Base-by-base conservation (phyloP, 2,797 vertebrate genomes). In the Trematomus bernacchii region DNA sequence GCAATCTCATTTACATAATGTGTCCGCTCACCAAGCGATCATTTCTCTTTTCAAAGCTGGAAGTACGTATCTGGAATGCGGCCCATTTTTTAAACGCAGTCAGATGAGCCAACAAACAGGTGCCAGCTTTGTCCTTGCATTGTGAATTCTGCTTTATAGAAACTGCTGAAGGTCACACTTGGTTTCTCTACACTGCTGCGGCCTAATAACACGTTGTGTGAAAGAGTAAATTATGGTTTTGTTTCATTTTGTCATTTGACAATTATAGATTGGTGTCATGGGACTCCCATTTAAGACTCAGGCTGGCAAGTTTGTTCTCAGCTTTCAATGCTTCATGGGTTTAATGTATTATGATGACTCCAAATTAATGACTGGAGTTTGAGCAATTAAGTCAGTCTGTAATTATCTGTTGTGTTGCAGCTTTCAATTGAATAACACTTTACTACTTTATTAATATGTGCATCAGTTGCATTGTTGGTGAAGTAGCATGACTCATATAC, bases 1-100 rank as follows among this genome's bases (percentile, higher is more conserved):
- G 79, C 66, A 65, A 12, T 76, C 71, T 77, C 15, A 83, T 92
- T 87, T 87, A 16, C 89, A 86, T 87, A 88, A 87, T 58, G 71
- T 42, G 57, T 68, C 68, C 3, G 37, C 66, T 80, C 55, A 16
- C 64, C 23, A 6, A 52, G 63, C 4, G 6, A 33, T 52, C 63
- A 11, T 60, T 82, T 73, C 64, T 61, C 44, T 42, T 66, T 64
- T 75, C 51, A 58, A 42, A 65, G 63, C 64, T 12, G 3, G 14
- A 68, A 40, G 79, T 23, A 30, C 46, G 50, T 59, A 67, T 76
- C n/a, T 76, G 78, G 69, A 81, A 71, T 19, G 58, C 46, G 60
- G 54, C 54, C 71, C 76, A 18, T 70, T 51, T 75, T 60, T 71
- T 14, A 76, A 64, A 59, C 77, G 55, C 6, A 60, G 61, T 55